Evolutionary conservation across 30 jellyfish, hydroid and myxozoan species (phyloP).

Genomic region (Pseudorhiza aurosa): DNA sequence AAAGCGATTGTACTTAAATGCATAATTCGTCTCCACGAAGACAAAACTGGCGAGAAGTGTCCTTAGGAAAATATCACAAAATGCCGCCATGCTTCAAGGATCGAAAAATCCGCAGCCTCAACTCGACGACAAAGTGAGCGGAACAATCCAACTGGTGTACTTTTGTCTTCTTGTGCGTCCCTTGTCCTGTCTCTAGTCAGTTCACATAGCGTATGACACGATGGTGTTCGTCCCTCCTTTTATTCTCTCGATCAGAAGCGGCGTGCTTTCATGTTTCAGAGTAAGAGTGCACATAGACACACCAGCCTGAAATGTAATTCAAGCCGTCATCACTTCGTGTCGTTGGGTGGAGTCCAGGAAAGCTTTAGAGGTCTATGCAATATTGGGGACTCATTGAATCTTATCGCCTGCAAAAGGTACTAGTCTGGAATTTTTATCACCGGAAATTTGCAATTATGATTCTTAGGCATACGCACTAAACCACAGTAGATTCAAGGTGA

Average conservation of each 20-base stretch:
- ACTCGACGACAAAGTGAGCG: no score
- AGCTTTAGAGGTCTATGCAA: slow-evolving; percentile 24
- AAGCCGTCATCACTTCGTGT: slow-evolving; percentile 15
- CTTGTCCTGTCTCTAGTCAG: not conserved
- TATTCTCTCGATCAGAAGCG: slow-evolving; percentile 39
- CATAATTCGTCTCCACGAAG: slow-evolving; percentile 23
- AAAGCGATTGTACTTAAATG: slow-evolving; percentile 22
- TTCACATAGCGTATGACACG: slow-evolving; percentile 14
- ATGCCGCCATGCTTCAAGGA: slow-evolving; percentile 24
- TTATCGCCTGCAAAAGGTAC: slow-evolving; percentile 16
- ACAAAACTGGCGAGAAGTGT: slow-evolving; percentile 13
- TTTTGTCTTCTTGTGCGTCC: no score
- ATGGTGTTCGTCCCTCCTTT: slow-evolving; percentile 4
- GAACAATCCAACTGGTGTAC: no score
- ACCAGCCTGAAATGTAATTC: slow-evolving; percentile 24
- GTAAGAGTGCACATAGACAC: slow-evolving; percentile 17
- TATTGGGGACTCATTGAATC: slow-evolving; percentile 24
- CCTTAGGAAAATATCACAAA: slow-evolving; percentile 5
- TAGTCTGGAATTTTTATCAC: slow-evolving; percentile 25
- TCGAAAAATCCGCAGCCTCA: no score
- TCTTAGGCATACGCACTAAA: slow-evolving; percentile 20
- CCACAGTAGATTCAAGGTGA: slow-evolving; percentile 5
- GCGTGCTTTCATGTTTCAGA: slow-evolving; percentile 42
- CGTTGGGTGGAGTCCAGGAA: slow-evolving; percentile 71
- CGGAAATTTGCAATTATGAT: slow-evolving; percentile 31